Conservation (phyloP, 1,140 invertebrate genomes). For the Zaprionus lachaisei region DNA sequence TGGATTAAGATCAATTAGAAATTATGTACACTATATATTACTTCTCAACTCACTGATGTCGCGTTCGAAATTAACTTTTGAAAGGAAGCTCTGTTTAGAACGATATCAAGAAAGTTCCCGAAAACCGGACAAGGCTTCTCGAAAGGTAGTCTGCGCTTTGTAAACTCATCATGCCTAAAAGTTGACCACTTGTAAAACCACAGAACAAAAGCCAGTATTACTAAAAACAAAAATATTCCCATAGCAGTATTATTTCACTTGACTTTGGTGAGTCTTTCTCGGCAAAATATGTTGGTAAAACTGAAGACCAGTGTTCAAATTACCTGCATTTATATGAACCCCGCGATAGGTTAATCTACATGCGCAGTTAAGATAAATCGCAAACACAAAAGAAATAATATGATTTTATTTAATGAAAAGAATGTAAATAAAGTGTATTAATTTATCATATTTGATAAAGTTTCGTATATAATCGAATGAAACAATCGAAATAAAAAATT, state of each 20-base stretch:
- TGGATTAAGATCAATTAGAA: background rate
- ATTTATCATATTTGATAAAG: background rate
- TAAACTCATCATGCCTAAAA: slow-evolving; percentile 16
- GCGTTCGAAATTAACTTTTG: background rate
- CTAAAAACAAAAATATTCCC: slow-evolving; percentile 19
- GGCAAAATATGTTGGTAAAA: background rate
- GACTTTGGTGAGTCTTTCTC: background rate
- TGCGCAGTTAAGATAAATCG: background rate
- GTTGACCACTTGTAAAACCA: slow-evolving; percentile 64
- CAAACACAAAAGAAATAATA: background rate
- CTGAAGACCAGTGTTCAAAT: background rate
- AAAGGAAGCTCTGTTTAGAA: background rate
- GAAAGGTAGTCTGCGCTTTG: background rate
- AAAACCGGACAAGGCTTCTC: slow-evolving; percentile 3
- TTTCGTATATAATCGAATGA: background rate
- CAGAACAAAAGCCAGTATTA: slow-evolving; percentile 20
- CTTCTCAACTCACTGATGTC: background rate
- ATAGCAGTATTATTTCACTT: background rate
- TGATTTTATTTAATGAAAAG: background rate
- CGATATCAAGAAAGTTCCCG: background rate
- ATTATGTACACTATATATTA: background rate
- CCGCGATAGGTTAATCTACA: background rate
- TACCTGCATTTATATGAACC: background rate
- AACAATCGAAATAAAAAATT: too few relatives aligned
- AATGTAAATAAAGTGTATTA: background rate